Evolutionary conservation across 2,888 invertebrate species (phyloP), one percentile per base, ranked within the genome.

Genomic region (Mesopsocus fuscifrons): DNA sequence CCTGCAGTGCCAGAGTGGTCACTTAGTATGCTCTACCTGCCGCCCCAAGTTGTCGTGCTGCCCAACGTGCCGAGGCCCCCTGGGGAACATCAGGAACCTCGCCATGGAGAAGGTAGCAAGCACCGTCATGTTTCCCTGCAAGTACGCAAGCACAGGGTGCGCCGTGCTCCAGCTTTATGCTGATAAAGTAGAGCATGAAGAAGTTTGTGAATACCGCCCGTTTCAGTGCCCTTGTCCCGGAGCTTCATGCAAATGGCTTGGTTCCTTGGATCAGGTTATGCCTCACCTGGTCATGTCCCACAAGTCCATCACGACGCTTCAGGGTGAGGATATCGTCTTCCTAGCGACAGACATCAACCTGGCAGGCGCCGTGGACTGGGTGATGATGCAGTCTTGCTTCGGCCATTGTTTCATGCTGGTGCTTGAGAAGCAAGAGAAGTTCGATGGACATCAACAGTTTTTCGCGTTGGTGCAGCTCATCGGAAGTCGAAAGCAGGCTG

Each of bases 351-450:
- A 99, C 62, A 98, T 99, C 48, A 98, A 97, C 66, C 72, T 99
- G 50, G 97, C 97, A 5, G 98, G 98, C 46, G 97, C 95, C 23
- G 95, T 97, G 8, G 95, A 97, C 62, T 97, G 95, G 95, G 91
- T 91, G 3, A 99, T 99, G 98, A 98, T 99, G 97, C 98, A 99
- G 65, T 92, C 92, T 21, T 99, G 98, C 63, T 99, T 97, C 61
- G 92, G 91, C 44, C 94, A 94, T 59, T 91, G 97, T 63, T 99
- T 99, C 58, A 98, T 99, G 97, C 71, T 99, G 51, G 97, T 99
- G 26, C 71, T 99, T 41, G 98, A 98, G 60, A 97, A 97, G 60
- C 92, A 94, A 64, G 94, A 94, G 57, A 97, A 97, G 59, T 89
- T 81, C 61, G 94, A 97, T 66, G 94, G 89, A 1, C 87, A 88